These are phyloP conservation scores for Ophiodon elongatus DNA, from an alignment of 2,113 vertebrate species.

Conservation along the genomic window DNA sequence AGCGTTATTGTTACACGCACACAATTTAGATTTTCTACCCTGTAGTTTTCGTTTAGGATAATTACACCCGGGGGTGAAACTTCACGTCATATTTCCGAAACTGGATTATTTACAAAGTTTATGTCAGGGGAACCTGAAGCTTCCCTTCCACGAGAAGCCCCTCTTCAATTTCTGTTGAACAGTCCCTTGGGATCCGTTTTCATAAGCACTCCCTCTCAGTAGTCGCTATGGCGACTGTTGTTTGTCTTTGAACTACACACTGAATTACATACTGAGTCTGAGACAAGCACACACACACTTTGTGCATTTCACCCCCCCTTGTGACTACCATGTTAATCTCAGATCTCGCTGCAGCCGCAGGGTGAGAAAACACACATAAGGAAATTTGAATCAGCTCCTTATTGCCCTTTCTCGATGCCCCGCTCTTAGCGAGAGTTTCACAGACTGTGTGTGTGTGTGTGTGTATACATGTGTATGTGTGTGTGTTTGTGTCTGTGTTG, in stretches of 20 bases:
- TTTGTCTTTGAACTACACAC: conserved; percentile 31
- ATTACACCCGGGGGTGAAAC: conserved; percentile 16
- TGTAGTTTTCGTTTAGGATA: not conserved
- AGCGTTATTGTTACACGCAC: not conserved
- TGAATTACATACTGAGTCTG: conserved; percentile 13
- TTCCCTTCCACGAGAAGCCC: conserved; percentile 8
- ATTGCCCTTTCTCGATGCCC: conserved; percentile 24
- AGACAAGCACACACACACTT: conserved; percentile 13
- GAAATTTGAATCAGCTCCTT: conserved; percentile 45
- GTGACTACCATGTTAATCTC: conserved; percentile 60
- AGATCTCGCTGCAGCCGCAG: conserved; percentile 28
- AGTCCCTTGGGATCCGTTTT: conserved; percentile 49
- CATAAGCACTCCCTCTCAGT: conserved; percentile 35
- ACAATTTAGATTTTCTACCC: not conserved
- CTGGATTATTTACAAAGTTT: conserved; percentile 1
- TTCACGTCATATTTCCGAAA: not conserved
- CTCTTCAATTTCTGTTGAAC: conserved; percentile 5
- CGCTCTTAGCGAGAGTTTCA: conserved; percentile 14
- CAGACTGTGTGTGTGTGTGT: conserved; percentile 14
- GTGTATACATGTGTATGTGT: not conserved
- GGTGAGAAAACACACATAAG: conserved; percentile 36
- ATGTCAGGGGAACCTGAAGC: not conserved
- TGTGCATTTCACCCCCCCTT: conserved; percentile 48
- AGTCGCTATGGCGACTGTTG: conserved; percentile 52
- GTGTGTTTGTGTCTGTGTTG: conserved; percentile 11